Conservation (phyloP, 2,888 invertebrate species). For the Lithophane semibrunnea region DNA sequence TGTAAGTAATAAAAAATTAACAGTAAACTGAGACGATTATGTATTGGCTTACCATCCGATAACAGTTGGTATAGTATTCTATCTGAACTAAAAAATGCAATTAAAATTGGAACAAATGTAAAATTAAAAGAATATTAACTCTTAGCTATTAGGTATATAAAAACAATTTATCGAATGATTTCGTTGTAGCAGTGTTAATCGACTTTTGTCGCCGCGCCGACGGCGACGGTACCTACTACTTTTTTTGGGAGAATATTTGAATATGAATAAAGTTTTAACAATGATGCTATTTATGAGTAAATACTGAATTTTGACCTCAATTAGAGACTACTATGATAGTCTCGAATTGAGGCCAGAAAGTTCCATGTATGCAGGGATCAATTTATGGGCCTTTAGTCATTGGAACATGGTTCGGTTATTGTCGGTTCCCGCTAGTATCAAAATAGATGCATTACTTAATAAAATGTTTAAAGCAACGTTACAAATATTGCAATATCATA, state of each 20-base stretch:
- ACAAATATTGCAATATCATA: slow-evolving; percentile 23
- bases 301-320: background rate
- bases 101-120: no score
- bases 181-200: no score
- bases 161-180: no score
- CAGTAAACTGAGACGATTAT: background rate
- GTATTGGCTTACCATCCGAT: background rate
- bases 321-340: background rate
- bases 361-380: background rate
- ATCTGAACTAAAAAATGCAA: no score
- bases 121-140: no score
- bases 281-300: background rate
- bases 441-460: background rate
- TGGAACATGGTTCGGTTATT: background rate
- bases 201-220: no score
- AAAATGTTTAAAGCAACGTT: slow-evolving; percentile 1
- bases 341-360: background rate
- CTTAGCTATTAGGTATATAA: no score
- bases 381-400: background rate
- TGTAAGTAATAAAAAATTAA: background rate
- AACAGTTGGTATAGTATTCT: background rate
- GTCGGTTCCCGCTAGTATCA: background rate
- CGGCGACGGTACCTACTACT: no score
- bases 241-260: background rate
- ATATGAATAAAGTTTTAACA: background rate